Evolutionary conservation across 1,140 invertebrate species (phyloP).

Genomic region (Drosophila punjabiensis): DNA sequence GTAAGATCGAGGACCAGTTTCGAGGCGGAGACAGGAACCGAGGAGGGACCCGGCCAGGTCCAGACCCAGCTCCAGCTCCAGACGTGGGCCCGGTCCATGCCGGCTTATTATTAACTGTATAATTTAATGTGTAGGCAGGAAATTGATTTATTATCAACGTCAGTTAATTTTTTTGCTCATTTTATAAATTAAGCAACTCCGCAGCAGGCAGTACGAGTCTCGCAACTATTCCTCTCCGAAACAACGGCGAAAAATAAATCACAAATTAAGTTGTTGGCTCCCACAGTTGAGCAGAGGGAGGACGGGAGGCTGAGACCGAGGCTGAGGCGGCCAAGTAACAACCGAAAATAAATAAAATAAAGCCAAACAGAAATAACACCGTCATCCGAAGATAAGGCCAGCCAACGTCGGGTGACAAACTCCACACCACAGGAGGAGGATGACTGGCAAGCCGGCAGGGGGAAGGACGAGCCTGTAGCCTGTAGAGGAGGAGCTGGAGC

Average conservation of each 20-base stretch:
- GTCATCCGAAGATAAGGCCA: slow-evolving; percentile 68
- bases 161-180: slow-evolving; percentile 72
- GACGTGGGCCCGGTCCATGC: slow-evolving; percentile 68
- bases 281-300: slow-evolving; percentile 66
- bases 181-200: slow-evolving; percentile 73
- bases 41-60: slow-evolving; percentile 9
- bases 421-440: slow-evolving; percentile 55
- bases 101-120: slow-evolving; percentile 82
- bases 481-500: slow-evolving; percentile 17
- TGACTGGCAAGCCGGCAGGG: slow-evolving; percentile 25
- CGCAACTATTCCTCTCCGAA: slow-evolving; percentile 40
- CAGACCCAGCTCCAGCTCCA: slow-evolving; percentile 33
- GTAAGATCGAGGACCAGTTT: slow-evolving; percentile 10
- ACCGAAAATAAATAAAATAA: slow-evolving; percentile 47
- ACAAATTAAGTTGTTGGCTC: slow-evolving; percentile 82
- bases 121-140: slow-evolving; percentile 82
- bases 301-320: not conserved
- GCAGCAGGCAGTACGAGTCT: slow-evolving; percentile 59
- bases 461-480: slow-evolving; percentile 1
- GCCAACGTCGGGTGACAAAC: slow-evolving; percentile 57
- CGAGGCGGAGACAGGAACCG: slow-evolving; percentile 5
- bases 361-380: slow-evolving; percentile 53
- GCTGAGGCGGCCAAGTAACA: slow-evolving; percentile 35
- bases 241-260: slow-evolving; percentile 60
- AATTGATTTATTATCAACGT: slow-evolving; percentile 83